Conservation (phyloP, 2,113 vertebrate genomes). For the Halichoerus grypus region DNA sequence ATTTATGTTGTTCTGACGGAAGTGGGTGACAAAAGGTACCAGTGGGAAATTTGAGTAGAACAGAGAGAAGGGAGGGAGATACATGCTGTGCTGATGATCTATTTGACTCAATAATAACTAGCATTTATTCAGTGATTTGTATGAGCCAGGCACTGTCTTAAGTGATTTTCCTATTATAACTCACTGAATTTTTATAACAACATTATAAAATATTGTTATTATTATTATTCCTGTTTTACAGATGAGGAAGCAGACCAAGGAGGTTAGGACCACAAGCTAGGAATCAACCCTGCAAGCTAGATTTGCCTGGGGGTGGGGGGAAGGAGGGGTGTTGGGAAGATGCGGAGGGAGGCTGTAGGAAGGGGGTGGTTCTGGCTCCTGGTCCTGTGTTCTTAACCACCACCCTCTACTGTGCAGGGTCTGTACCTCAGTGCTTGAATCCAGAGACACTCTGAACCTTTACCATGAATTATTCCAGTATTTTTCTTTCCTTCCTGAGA, state of each 20-base stretch:
- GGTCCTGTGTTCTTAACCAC: neutral
- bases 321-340: neutral
- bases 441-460: neutral
- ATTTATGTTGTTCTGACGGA: neutral
- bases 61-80: neutral
- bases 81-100: neutral
- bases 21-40: neutral
- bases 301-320: neutral
- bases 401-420: neutral
- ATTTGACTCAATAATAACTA: neutral
- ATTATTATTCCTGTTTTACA: neutral
- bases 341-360: fast-evolving
- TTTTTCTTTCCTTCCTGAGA: neutral
- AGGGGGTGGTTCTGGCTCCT: neutral
- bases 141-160: neutral
- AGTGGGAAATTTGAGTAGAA: neutral
- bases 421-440: neutral
- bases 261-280: neutral
- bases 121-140: neutral
- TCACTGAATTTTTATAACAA: neutral
- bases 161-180: neutral
- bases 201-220: neutral
- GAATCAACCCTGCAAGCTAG: neutral
- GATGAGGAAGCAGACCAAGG: neutral
- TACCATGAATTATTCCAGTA: neutral